phyloP scores from a whole-genome alignment of 2,113 vertebrate genomes.

The Gopherus flavomarginatus region DNA sequence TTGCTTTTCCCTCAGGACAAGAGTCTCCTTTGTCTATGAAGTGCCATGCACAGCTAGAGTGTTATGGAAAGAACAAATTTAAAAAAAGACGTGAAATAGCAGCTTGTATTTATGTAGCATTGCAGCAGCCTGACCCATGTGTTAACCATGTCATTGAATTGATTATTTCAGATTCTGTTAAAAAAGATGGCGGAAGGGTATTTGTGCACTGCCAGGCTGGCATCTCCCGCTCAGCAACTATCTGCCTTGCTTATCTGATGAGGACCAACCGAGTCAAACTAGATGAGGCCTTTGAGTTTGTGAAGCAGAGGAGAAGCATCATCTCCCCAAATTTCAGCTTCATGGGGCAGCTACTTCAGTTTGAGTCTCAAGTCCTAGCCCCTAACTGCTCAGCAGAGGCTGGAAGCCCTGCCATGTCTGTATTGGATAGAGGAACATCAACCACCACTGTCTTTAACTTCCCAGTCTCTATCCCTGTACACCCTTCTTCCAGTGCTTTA shows the following conservation, averaged over 20 bases:
- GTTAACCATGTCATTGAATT: constrained; percentile 62
- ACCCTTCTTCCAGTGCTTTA: constrained; percentile 84
- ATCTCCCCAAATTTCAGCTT: constrained; percentile 99
- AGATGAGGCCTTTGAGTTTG: constrained; percentile 98
- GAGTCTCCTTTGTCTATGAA: constrained; percentile 49
- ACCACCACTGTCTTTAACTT: constrained; percentile 94
- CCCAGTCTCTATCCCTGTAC: constrained; percentile 94
- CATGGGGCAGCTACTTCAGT: constrained; percentile 98
- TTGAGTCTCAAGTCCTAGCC: constrained; percentile 96
- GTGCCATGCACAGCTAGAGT: neutral
- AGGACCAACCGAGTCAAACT: constrained; percentile 96
- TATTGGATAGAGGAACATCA: constrained; percentile 83
- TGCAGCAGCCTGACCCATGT: constrained; percentile 6
- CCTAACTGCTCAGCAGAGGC: constrained; percentile 95
- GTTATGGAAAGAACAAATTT: constrained; percentile 31
- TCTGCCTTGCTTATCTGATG: constrained; percentile 99
- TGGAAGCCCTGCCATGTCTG: constrained; percentile 87
- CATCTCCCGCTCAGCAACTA: constrained; percentile 97
- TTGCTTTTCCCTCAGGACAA: constrained; percentile 42
- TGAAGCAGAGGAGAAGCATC: constrained; percentile 97
- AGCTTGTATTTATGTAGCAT: constrained; percentile 3
- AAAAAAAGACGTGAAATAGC: constrained; percentile 19
- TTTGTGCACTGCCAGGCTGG: constrained; percentile 98
- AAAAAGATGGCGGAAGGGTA: constrained; percentile 93
- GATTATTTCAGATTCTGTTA: constrained; percentile 88